Base-by-base conservation (phyloP, 2,113 vertebrate genomes). In the Mystacornis crossleyi region DNA sequence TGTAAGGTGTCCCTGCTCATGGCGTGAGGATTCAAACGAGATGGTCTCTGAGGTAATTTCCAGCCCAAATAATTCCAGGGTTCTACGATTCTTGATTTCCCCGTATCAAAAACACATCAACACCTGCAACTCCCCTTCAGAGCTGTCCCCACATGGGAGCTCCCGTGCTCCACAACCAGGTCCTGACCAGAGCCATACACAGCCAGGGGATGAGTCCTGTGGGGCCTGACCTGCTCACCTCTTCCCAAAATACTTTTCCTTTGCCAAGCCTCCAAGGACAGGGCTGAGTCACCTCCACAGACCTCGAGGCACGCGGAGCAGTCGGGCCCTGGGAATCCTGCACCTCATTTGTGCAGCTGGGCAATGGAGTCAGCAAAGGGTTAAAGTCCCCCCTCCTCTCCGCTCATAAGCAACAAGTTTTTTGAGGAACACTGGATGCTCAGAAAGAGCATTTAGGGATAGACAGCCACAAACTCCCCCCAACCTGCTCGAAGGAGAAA, bases 221-320 rank as follows among this genome's bases (percentile, higher is more conserved):
- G 3, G 12, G 34, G 7, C 36, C 55, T 36, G 40, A 14, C 6
- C 66, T 50, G 23, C 62, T 86, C 50, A 23, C 10, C 36, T 43
- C 57, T 23, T 15, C 67, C 18, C 40, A 38, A 23, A 43, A 57
- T 3, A 14, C 14, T 34, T 31, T 43, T 88, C 53, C n/a, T 61
- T 38, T 2, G 0, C 50, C 51, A 28, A 47, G 48, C 11, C 28
- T 57, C 38, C 55, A 24, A 3, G 48, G n/a, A 26, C 5, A 5
- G 12, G 47, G 47, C 10, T 40, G 29, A 13, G 21, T n/a, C 65
- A 61, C 10, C 20, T 28, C 26, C 58, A 5, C 0, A 1, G 31
- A 26, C 15, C 6, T 3, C 0, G 2, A 36, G 45, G 72, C 65
- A 20, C 0, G 3, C 20, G 25, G 29, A 34, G 8, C 47, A 50